These are phyloP conservation scores for Gallinago undulata DNA, from an alignment of 2,113 vertebrate species.

Conservation along the genomic window DNA sequence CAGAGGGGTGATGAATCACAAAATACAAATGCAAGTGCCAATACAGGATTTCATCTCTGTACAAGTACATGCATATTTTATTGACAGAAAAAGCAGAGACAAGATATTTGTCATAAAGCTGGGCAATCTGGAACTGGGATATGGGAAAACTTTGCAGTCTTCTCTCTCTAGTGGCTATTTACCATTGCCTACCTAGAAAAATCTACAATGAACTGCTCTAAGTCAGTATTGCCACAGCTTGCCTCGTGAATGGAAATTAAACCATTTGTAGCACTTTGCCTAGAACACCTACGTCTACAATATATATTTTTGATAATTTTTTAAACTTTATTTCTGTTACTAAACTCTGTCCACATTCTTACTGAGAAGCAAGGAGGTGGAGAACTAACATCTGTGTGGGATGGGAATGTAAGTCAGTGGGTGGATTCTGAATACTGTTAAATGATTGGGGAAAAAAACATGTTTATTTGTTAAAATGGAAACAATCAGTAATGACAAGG, in stretches of 20 bases:
- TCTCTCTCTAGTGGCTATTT: neutral
- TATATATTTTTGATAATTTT: neutral
- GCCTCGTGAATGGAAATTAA: neutral
- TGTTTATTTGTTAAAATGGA: conserved; percentile 84
- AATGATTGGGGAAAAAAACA: conserved; percentile 66
- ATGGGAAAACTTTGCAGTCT: neutral
- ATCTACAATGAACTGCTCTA: neutral
- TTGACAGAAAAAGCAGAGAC: neutral
- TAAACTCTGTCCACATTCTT: conserved; percentile 33
- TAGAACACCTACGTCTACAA: conserved; percentile 19
- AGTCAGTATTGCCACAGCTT: neutral
- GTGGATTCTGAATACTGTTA: conserved; percentile 71
- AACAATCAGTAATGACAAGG: conserved; percentile 79
- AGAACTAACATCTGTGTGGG: conserved; percentile 78
- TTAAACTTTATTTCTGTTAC: neutral
- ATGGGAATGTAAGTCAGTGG: conserved; percentile 77
- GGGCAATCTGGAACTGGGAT: neutral
- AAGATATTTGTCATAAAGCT: neutral
- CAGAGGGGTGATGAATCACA: conserved; percentile 6
- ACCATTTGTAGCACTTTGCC: neutral
- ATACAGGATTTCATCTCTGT: neutral
- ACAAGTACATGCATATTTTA: neutral
- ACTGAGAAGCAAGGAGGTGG: conserved; percentile 10
- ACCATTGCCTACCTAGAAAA: neutral
- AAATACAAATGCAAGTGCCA: neutral